A percentile compares a stretch with the other conserved stretches of the same genome.
Conservation (phyloP, 2,113 vertebrate genomes). For the Sinocyclocheilus rhinocerous region DNA sequence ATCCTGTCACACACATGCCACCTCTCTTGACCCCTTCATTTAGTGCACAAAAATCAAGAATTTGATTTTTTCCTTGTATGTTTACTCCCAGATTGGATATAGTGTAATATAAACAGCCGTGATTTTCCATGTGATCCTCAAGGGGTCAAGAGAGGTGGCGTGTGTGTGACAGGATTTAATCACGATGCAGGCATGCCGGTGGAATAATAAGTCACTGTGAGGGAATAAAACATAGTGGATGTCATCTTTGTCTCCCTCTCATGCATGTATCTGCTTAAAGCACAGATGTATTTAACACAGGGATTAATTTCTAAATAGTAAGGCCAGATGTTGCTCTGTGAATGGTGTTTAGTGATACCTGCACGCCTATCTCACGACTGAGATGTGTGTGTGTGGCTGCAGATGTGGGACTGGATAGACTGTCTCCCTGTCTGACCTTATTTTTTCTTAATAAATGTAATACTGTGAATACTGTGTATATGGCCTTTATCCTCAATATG, state of each 20-base stretch:
- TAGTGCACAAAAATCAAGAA: neutral
- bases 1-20: neutral
- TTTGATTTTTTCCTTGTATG: neutral
- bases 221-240: slow-evolving; percentile 14
- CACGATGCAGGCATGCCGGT: neutral
- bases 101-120: neutral
- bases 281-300: slow-evolving; percentile 28
- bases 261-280: slow-evolving; percentile 4
- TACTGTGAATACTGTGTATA: neutral
- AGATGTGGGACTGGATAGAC: neutral
- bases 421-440: neutral
- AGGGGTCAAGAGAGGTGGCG: neutral
- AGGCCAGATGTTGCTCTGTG: slow-evolving; percentile 19
- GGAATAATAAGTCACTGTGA: slow-evolving; percentile 31
- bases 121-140: slow-evolving; percentile 29
- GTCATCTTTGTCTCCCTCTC: slow-evolving; percentile 41
- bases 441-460: slow-evolving; percentile 5
- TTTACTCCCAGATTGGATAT: neutral
- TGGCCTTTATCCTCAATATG: too few species aligned
- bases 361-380: neutral
- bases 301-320: slow-evolving; percentile 52
- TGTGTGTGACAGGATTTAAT: slow-evolving; percentile 40
- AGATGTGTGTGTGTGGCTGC: neutral
- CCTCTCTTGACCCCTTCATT: too few species aligned
- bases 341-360: slow-evolving; percentile 23